Evolutionary conservation across 2,888 invertebrate genomes (phyloP), one percentile per base, ranked within the genome.

Genomic region (Reticulitermes lucifugus): DNA sequence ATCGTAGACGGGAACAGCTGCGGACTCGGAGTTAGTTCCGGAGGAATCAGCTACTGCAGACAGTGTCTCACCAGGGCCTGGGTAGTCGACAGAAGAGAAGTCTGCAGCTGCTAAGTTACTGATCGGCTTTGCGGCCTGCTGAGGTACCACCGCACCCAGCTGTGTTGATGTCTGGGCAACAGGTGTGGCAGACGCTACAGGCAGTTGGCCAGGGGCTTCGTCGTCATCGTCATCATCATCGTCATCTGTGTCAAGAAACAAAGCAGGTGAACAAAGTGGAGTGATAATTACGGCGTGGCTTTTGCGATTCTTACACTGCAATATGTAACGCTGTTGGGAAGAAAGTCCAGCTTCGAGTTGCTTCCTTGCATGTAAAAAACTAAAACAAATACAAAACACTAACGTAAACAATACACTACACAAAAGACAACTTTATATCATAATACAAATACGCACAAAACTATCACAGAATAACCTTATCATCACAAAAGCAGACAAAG

Each of bases 221-320:
- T 91, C 91, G 73, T 92, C 93, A 80, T 93, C 92, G 18, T 92
- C 92, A 82, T 92, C 92, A 86, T 95, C 95, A 81, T 95, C 93
- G 85, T 93, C 94, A 84, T 83, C 79, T 77, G 79, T 14, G 41
- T 3, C 21, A 77, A 83, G 4, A 81, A 21, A 77, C 25, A 46
- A 35, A 77, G 14, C 7, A 65, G n/a, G 25, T 65, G n/a, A 65
- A 65, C n/a, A 25, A n/a, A n/a, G 25, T 65, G n/a, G 65, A n/a
- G 1, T n/a, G 6, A n/a, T n/a, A 14, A 60, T 60, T 60, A 46
- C 12, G 46, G 46, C 46, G 46, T 12, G 46, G 46, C 12, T 12
- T 46, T 9, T 46, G 46, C 46, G 6, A 7, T 46, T 46, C 9
- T 46, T 7, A 46, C 1, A 46, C 12, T 46, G 46, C 46, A 46